Evolutionary conservation across 2,888 invertebrate species (phyloP), one percentile per base, ranked within the genome.

Genomic region (Xestobium rufovillosum): DNA sequence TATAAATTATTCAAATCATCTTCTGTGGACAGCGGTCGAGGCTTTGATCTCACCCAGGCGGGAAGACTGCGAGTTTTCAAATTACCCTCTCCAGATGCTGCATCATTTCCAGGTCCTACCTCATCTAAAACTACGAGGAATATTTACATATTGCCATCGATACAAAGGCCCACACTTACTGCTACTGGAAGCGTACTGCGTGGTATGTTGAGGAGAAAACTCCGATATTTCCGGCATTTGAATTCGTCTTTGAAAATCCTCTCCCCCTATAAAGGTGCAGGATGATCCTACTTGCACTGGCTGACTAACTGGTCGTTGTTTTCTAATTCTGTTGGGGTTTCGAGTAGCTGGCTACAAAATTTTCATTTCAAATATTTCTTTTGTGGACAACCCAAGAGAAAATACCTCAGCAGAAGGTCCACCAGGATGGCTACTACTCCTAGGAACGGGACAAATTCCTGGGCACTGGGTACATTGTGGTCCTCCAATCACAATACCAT

Each of bases 11-110:
- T 75, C 36, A 80, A 57, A 50, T 80, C 80, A 47, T 80, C 80
- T 53, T 78, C 78, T 1, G 79, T 78, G 6, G 79, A 79, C 3
- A 79, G 67, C 9, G 80, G 79, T 25, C 80, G 66, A 14, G 78
- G 78, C 56, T 78, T 77, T n/a, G 78, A 75, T 19, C 81, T 68
- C 17, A 81, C 75, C 71, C 81, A 81, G 3, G 82, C 78, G 1
- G 83, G 83, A 48, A 83, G 66, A 50, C 82, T 82, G 31, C 82
- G 68, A 0, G 82, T 82, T 63, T 71, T 71, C 45, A 72, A 54
- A 29, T 62, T 56, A 9, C 63, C 60, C 42, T 61, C 57, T 68
- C 75, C 55, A 64, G 61, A 28, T 41, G 66, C 59, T 32, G 63
- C 68, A 2, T 69, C 68, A 19, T 61, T 61, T 52, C 56, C 60